These are phyloP conservation scores for Heloderma charlesbogerti DNA, from an alignment of 2,113 vertebrate genomes.

Conservation along the genomic window DNA sequence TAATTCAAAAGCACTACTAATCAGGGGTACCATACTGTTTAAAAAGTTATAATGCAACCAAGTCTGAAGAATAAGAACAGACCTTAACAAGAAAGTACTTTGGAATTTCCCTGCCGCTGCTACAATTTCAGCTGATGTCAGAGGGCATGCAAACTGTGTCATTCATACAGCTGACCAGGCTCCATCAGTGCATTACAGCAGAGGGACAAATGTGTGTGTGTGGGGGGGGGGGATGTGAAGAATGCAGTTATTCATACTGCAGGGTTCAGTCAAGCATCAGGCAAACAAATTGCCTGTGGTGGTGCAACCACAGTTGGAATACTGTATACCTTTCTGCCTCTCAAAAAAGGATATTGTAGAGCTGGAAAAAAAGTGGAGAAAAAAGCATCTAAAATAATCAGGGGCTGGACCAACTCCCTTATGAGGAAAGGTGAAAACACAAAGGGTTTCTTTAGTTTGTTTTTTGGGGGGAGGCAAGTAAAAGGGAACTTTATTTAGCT, in stretches of 20 bases:
- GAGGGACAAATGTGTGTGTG: fast-evolving
- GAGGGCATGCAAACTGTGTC: fast-evolving
- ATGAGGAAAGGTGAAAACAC: background rate
- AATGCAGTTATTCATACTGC: fast-evolving
- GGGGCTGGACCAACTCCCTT: background rate
- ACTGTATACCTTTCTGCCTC: background rate
- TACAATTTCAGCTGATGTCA: fast-evolving
- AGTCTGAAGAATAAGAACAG: constrained; percentile 12
- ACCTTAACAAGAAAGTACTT: background rate
- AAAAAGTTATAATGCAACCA: constrained; percentile 11
- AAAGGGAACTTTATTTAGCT: background rate
- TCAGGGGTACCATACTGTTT: constrained; percentile 47
- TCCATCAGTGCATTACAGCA: background rate
- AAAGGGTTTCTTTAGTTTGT: background rate
- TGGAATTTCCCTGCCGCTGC: fast-evolving
- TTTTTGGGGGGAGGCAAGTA: background rate
- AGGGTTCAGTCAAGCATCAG: fast-evolving
- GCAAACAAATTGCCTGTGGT: background rate
- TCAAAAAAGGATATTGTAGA: background rate
- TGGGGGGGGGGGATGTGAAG: background rate
- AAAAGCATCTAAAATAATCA: background rate
- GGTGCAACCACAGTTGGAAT: background rate
- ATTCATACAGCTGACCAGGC: background rate
- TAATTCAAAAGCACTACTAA: constrained; percentile 65
- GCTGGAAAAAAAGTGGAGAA: background rate